These are phyloP conservation scores for Heliocidaris erythrogramma DNA, from an alignment of 35 echinoderm and acorn worm genomes.

Conservation along the genomic window DNA sequence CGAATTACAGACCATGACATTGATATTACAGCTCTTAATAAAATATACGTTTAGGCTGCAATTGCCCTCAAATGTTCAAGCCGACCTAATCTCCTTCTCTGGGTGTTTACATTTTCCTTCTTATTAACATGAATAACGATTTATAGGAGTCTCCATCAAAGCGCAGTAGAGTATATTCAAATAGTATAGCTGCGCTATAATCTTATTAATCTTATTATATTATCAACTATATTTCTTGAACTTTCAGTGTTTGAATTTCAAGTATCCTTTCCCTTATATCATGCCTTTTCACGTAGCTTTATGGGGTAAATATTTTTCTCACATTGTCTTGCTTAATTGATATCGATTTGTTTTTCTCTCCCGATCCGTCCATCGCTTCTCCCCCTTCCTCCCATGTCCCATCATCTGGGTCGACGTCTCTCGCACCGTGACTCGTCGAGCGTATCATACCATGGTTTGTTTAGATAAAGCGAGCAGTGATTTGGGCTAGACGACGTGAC, in stretches of 20 bases:
- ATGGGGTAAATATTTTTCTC: background rate
- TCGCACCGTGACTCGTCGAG: background rate
- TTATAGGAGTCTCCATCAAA: no score
- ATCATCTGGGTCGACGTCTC: background rate
- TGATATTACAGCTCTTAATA: no score
- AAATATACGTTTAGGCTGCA: no score
- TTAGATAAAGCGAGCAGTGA: background rate
- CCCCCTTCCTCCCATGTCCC: background rate
- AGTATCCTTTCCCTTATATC: background rate
- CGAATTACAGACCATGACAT: no score
- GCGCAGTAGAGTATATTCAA: no score
- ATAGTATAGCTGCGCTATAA: no score
- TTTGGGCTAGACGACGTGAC: constrained; percentile 17
- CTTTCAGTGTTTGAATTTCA: background rate
- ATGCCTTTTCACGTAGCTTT: background rate
- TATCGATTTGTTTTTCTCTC: background rate
- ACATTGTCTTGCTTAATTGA: background rate
- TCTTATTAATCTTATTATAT: no score
- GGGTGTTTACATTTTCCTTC: no score
- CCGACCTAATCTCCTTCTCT: no score
- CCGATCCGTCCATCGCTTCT: background rate
- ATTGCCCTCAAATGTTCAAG: no score
- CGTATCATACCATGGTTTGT: constrained; percentile 2
- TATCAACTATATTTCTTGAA: no score
- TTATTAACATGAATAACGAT: no score